phyloP scores from a whole-genome alignment of 2,113 vertebrate species.

The Antechinus flavipes region DNA sequence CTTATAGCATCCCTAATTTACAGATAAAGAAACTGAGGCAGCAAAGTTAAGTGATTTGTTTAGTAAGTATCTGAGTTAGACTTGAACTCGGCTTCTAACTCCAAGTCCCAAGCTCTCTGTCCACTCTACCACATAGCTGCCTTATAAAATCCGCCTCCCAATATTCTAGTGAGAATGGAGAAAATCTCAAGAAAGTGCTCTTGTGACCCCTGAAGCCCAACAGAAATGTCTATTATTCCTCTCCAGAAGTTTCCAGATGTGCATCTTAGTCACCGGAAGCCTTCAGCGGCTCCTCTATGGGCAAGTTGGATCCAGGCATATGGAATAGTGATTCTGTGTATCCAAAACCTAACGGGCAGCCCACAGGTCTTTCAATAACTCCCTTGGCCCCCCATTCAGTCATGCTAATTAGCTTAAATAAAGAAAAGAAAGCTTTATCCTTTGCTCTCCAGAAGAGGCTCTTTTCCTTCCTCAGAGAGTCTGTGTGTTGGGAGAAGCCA shows the following conservation, averaged over 20 bases:
- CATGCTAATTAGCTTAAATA: slow-evolving; percentile 51
- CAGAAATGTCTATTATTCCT: neutral
- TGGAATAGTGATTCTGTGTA: no score
- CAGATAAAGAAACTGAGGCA: neutral
- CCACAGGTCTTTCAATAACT: neutral
- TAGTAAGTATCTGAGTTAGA: neutral
- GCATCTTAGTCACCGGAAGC: neutral
- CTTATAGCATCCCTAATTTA: neutral
- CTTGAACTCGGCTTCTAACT: neutral
- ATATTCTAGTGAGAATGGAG: neutral
- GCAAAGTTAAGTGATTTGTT: neutral
- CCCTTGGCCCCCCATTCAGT: neutral
- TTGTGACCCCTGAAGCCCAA: neutral
- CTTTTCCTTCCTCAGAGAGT: slow-evolving; percentile 55
- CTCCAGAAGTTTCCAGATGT: neutral
- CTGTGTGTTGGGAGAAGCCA: slow-evolving; percentile 39
- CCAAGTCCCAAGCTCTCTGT: neutral
- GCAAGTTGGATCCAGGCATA: neutral
- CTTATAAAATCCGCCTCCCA: neutral
- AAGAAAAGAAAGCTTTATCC: slow-evolving; percentile 63
- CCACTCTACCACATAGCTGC: neutral
- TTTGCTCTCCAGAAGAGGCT: slow-evolving; percentile 35
- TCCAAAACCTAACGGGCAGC: neutral
- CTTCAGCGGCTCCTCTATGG: neutral
- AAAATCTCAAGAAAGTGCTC: neutral